Percentiles rank a stretch among this genome's conserved stretches.
phyloP scores from a whole-genome alignment of 2,797 vertebrate genomes.

The Phrynocephalus forsythii region DNA sequence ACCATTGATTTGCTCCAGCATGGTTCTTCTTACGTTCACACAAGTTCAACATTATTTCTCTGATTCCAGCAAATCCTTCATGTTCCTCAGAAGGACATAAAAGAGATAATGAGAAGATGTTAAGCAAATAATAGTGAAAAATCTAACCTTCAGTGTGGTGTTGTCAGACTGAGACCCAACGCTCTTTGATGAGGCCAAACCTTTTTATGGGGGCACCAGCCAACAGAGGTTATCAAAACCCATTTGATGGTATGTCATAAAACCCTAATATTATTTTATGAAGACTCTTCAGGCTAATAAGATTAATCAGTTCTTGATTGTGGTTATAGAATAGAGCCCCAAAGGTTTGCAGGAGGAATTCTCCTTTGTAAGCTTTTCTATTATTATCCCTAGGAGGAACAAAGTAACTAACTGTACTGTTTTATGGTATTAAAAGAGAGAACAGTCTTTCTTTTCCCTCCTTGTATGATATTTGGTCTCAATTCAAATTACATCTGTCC shows the following conservation, averaged over 20 bases:
- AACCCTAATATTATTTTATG: constrained; percentile 11
- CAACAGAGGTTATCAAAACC: constrained; percentile 4
- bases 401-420: background rate
- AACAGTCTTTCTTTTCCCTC: background rate
- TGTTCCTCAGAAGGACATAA: background rate
- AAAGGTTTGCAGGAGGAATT: background rate
- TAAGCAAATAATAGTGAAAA: background rate
- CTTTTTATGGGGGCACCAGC: background rate
- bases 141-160: background rate
- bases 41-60: background rate
- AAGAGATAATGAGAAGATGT: background rate
- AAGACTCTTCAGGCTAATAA: constrained; percentile 1
- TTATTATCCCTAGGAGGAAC: background rate
- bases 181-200: background rate
- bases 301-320: constrained; percentile 20
- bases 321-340: background rate
- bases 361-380: constrained; percentile 4
- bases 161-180: background rate
- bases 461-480: background rate
- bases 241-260: constrained; percentile 10
- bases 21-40: background rate
- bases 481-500: background rate
- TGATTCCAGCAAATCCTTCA: background rate
- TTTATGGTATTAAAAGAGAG: background rate
- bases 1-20: background rate